Percentiles rank a stretch among this genome's conserved stretches.
phyloP scores from a whole-genome alignment of 2,113 vertebrate species.

The Sorex fumeus region DNA sequence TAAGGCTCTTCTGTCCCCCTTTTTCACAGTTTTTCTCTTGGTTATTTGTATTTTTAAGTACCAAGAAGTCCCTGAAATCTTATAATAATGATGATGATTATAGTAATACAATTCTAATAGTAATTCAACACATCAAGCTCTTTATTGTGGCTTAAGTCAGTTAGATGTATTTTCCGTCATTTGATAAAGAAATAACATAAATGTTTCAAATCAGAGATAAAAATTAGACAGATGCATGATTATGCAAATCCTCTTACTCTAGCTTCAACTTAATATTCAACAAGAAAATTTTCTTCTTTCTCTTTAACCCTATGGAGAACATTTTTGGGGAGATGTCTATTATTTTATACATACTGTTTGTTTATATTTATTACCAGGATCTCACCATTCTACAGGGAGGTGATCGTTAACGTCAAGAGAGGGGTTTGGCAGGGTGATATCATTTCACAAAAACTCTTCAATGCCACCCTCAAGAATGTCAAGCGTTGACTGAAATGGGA shows the following conservation, averaged over 20 bases:
- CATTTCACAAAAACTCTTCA: no score
- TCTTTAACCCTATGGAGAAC: neutral
- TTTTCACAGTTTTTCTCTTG: neutral
- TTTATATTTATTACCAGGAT: neutral
- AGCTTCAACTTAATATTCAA: neutral
- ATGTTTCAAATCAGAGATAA: neutral
- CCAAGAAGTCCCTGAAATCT: neutral
- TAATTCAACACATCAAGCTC: neutral
- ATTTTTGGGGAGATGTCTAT: neutral
- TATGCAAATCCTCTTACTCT: neutral
- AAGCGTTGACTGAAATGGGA: no score
- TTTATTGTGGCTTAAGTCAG: neutral
- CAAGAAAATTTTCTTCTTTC: neutral
- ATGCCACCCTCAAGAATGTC: no score
- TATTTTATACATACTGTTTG: neutral
- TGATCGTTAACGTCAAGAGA: no score
- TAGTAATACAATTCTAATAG: neutral
- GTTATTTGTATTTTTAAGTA: neutral
- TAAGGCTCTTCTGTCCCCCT: no score
- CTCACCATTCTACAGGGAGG: no score
- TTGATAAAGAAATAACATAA: neutral
- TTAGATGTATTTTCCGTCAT: neutral
- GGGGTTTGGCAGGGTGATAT: no score
- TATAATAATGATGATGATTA: neutral
- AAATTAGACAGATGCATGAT: neutral